Evolutionary conservation across 2,113 vertebrate species (phyloP).

Genomic region (Peucedramus taeniatus): DNA sequence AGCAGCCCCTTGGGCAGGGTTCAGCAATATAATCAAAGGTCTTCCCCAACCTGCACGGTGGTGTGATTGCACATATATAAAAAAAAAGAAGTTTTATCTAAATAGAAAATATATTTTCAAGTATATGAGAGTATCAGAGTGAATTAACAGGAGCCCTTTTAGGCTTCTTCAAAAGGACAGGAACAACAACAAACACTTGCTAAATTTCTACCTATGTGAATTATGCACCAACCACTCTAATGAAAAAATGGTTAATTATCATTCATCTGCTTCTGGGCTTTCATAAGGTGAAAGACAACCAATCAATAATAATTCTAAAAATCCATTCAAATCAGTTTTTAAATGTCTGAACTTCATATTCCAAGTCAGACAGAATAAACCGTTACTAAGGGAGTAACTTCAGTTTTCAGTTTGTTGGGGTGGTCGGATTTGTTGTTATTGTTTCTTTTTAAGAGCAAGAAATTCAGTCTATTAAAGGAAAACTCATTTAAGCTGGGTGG

Average conservation of each 20-base stretch:
- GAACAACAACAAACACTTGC: background rate
- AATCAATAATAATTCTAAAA: background rate
- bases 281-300: background rate
- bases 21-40: slow-evolving; percentile 24
- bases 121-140: background rate
- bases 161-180: background rate
- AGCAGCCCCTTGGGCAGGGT: background rate
- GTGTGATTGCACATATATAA: background rate
- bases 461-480: background rate
- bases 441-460: background rate
- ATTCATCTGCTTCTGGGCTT: background rate
- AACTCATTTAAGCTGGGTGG: background rate
- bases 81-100: background rate
- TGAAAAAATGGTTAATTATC: background rate
- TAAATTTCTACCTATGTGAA: background rate
- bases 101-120: background rate
- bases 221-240: background rate
- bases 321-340: background rate
- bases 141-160: background rate
- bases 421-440: background rate
- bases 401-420: background rate
- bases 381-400: background rate
- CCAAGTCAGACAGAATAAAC: background rate
- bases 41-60: background rate
- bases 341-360: background rate